Base-by-base conservation (phyloP, 2,888 invertebrate species). In the Eilema sororculum region DNA sequence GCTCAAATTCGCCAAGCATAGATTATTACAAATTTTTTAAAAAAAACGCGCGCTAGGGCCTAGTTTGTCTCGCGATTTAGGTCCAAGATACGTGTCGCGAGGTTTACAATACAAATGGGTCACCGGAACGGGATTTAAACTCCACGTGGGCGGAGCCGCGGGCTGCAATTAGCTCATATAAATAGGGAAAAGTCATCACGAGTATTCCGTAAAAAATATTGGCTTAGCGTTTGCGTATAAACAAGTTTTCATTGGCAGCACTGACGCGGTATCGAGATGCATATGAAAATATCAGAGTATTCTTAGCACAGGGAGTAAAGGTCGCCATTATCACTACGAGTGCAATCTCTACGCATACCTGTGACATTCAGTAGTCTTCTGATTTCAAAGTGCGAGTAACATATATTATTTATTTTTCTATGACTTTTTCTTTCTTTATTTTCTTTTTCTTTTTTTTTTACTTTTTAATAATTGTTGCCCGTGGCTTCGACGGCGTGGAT, bases 251-350 rank as follows among this genome's bases (percentile, higher is more conserved):
- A 58, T 58, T 58, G 58, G 25, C 58, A 58, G 5, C 25, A 58
- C 58, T 25, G 58, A 25, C 58, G 58, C 28, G 24, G 58, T 25
- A 58, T 28, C 25, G 58, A 58, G 25, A 58, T 58, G 58, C 58
- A 58, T 58, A 58, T 58, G 58, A 58, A 58, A 58, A 58, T 58
- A 58, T 58, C 58, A 16, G 58, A 1, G 58, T 58, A 58, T 58
- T 58, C 24, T 58, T 58, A 58, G 58, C 58, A 16, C 58, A 58
- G 25, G 16, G 58, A 58, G 58, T 57, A 58, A 58, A 58, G 58
- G 58, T 58, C 58, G 58, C 24, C 24, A 25, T 16, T 58, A 58
- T 58, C 58, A 58, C 58, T 25, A 25, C 24, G 16, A 58, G 58
- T 25, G 12, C 58, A 58, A 58, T 58, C 58, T 28, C 16, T 25